Base-by-base conservation (phyloP, 2,113 vertebrate genomes). In the Aythya baeri region DNA sequence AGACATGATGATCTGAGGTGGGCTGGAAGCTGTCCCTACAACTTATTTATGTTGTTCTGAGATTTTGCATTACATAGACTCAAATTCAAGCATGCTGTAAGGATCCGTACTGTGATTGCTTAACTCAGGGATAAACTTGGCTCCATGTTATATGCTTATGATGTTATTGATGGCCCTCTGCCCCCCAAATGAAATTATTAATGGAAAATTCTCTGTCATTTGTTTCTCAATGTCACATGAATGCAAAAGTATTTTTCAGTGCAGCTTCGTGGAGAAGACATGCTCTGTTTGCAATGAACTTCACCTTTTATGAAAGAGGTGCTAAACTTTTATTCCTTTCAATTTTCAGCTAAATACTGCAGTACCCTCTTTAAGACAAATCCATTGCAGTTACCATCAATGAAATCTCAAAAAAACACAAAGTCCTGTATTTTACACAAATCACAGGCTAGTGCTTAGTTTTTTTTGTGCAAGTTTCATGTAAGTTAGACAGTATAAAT, bases 171-270 rank as follows among this genome's bases (percentile, higher is more conserved):
- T 77, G 91, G 86, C 88, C 92, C 83, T 85, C 88, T 96, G 88
- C 63, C 91, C 91, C 17, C 55, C 63, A 96, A 52, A 96, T 96
- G 84, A 92, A 92, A 96, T 93, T 96, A 94, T 91, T 81, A 93
- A 94, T 91, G 95, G 89, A 94, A 93, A 95, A 91, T 89, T 93
- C 88, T 83, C 94, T 94, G 94, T 95, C 84, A 67, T 94, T 97
- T 95, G 62, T 94, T 93, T 93, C 86, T 93, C 91, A 96, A 86
- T 96, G 92, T 94, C 91, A 96, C 63, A 95, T 91, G 89, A 96
- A 96, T 93, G 77, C 41, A 93, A 79, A 96, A 91, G 66, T 89
- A 86, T 79, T 95, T 97, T 91, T 82, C 83, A 86, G 70, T 63
- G 49, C 86, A 62, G 77, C 55, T 91, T 92, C 59, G 44, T 91